These are phyloP conservation scores for Nipponacmea schrenckii DNA, from an alignment of 2,888 invertebrate genomes.

Conservation along the genomic window DNA sequence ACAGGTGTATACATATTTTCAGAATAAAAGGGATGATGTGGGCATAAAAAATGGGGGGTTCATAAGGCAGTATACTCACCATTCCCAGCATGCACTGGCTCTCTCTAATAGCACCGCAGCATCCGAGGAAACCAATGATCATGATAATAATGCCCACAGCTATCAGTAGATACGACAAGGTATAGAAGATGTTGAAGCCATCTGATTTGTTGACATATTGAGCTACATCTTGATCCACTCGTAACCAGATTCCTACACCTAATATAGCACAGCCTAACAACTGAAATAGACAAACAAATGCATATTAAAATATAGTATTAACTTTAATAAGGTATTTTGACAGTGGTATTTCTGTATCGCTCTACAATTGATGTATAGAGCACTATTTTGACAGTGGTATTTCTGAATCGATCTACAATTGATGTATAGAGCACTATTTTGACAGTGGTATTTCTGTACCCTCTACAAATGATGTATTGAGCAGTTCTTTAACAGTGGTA, in stretches of 20 bases:
- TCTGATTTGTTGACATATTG: conserved; percentile 79
- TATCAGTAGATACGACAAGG: conserved; percentile 79
- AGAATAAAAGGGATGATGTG: no score
- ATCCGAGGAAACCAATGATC: conserved; percentile 83
- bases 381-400: no score
- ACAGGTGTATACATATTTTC: no score
- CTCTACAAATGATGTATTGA: no score
- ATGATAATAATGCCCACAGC: conserved; percentile 79
- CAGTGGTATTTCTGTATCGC: no score
- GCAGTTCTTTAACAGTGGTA: no score
- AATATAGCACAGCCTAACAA: conserved; percentile 78
- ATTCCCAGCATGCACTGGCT: conserved; percentile 81
- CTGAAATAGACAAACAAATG: conserved; percentile 71
- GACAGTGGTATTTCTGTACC: neutral
- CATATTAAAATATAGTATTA: neutral
- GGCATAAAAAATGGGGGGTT: no score
- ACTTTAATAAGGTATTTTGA: no score
- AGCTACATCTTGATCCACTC: conserved; percentile 76
- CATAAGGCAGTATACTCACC: conserved; percentile 71
- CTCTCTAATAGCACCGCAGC: conserved; percentile 83
- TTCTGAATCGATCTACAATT: no score
- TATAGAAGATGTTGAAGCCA: conserved; percentile 75
- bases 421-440: no score
- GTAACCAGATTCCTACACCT: conserved; percentile 80
- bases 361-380: no score